phyloP scores from a whole-genome alignment of 2,113 vertebrate species.

The Lophochroa leadbeateri region DNA sequence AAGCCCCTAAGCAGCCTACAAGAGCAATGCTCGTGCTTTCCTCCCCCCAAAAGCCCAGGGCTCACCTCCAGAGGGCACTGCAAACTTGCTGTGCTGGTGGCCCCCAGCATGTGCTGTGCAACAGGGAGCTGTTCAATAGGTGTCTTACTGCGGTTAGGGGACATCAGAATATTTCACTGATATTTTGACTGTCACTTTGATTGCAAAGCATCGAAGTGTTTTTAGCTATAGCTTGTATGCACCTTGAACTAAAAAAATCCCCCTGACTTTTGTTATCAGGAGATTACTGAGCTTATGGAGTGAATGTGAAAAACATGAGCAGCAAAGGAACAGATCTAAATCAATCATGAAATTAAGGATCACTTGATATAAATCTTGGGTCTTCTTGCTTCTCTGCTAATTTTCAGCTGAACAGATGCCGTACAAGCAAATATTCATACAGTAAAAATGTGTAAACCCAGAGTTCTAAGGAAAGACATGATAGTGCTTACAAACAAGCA shows the following conservation, averaged over 20 bases:
- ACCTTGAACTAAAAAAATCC: background rate
- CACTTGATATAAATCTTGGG: background rate
- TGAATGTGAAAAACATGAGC: background rate
- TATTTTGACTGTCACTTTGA: background rate
- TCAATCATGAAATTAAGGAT: background rate
- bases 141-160: background rate
- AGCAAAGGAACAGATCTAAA: background rate
- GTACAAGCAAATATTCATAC: background rate
- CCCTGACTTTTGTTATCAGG: background rate
- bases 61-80: slow-evolving; percentile 63
- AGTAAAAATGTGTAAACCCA: background rate
- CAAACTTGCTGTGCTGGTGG: slow-evolving; percentile 32
- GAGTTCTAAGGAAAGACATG: background rate
- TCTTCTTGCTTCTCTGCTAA: background rate
- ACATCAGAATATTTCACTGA: background rate
- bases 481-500: background rate
- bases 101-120: background rate
- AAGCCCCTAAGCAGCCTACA: background rate
- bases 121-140: background rate
- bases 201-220: background rate
- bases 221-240: background rate
- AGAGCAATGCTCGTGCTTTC: background rate
- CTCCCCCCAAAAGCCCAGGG: background rate
- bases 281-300: background rate
- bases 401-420: background rate